Evolutionary conservation across 2,888 invertebrate species (phyloP).

Genomic region (Lymantria dispar): DNA sequence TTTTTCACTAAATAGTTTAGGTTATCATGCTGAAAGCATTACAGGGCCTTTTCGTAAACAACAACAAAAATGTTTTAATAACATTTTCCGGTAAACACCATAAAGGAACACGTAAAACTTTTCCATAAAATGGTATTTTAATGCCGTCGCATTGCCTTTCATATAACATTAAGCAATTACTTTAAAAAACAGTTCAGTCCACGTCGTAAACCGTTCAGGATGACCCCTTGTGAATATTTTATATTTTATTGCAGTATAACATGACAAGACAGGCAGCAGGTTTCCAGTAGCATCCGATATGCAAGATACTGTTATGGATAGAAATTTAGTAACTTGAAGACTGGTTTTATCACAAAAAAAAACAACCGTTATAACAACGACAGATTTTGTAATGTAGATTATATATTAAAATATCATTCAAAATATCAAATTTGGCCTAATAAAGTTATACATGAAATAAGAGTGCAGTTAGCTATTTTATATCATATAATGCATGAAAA

Average conservation of each 20-base stretch:
- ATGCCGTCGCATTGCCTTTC: conserved; percentile 21
- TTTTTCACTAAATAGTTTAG: too few relatives aligned
- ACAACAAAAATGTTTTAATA: background rate
- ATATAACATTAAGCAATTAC: conserved; percentile 37
- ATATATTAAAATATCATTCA: too few relatives aligned
- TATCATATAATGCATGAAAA: too few relatives aligned
- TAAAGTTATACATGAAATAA: too few relatives aligned
- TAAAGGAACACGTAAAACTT: background rate
- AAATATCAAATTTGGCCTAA: too few relatives aligned
- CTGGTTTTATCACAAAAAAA: too few relatives aligned
- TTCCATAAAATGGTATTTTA: conserved; percentile 21
- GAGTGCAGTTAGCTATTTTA: too few relatives aligned
- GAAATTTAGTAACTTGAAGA: too few relatives aligned
- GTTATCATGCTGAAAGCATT: too few relatives aligned
- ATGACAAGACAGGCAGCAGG: conserved; percentile 28
- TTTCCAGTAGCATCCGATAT: conserved; percentile 17
- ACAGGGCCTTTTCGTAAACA: background rate
- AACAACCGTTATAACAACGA: too few relatives aligned
- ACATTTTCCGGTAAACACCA: background rate
- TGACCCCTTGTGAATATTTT: conserved; percentile 51
- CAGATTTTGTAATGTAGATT: too few relatives aligned
- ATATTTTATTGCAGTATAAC: conserved; percentile 45
- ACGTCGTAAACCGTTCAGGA: conserved; percentile 38
- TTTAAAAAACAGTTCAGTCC: conserved; percentile 32
- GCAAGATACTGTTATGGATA: background rate